Base-by-base conservation (phyloP, 2,797 vertebrate species). In the Pelobates cultripes region DNA sequence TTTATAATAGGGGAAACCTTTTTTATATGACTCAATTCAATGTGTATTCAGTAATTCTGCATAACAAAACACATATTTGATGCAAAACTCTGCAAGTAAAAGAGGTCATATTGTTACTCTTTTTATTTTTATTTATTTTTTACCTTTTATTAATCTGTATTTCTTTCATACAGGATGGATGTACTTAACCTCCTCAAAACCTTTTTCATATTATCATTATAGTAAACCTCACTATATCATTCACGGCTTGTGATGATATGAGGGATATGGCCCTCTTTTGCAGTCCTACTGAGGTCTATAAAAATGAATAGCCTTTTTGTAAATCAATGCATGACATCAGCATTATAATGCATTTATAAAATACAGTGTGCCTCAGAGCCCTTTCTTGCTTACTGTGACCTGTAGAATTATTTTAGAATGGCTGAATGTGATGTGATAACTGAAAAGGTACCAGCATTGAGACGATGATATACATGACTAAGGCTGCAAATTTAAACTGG, bases 241-340 rank as follows among this genome's bases (percentile, higher is more conserved):
- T 79, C 77, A 79, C 57, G 72, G 77, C 77, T 79, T 84, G 73
- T 84, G 82, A 84, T 79, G 82, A 79, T 79, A 55, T 84, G 82
- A 84, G 79, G 82, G 77, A 79, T 84, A 79, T 79, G 77, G 57
- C 75, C 73, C 82, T 79, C 82, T 79, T 84, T 84, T 84, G 77
- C 82, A 84, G 77, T 79, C 77, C 77, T 79, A 75, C 77, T 66
- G 67, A 79, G 77, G 82, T 84, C 82, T 84, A 84, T 84, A 84
- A 84, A 84, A 84, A 84, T 84, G 82, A 84, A 84, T 84, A 84
- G 77, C 82, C 73, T 84, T 84, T 84, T 84, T 79, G 82, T 84
- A 84, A 84, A 84, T 84, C 82, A 84, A 84, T 84, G 82, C 82
- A 84, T 84, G 82, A 75, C 82, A 84, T 84, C 82, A 84, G 77